A percentile compares a stretch with the other conserved stretches of the same genome.
Evolutionary conservation across 2,888 invertebrate genomes (phyloP).

Genomic region (Cantharis rufa): DNA sequence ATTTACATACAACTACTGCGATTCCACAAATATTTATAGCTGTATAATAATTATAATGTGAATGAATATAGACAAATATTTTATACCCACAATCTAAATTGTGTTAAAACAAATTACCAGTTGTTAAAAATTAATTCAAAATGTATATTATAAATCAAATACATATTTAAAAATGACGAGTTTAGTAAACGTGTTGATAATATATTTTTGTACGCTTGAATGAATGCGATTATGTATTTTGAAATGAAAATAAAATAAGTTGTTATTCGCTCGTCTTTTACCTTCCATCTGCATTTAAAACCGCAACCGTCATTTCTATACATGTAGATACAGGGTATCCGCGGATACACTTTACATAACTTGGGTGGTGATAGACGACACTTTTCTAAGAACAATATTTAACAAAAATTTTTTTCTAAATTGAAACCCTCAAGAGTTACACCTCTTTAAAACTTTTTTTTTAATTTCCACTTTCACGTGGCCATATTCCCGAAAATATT

Average conservation of each 20-base stretch:
- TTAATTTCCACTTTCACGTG: too few relatives aligned
- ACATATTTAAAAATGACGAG: slow-evolving; percentile 39
- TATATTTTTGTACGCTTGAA: slow-evolving; percentile 57
- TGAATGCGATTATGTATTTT: slow-evolving; percentile 52
- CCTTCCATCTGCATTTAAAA: background rate
- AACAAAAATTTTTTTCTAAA: too few relatives aligned
- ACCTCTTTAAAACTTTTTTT: too few relatives aligned
- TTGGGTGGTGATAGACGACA: too few relatives aligned
- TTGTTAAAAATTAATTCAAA: slow-evolving; percentile 41
- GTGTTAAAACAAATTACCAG: slow-evolving; percentile 28
- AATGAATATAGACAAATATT: slow-evolving; percentile 8
- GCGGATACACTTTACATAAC: too few relatives aligned
- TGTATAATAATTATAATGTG: background rate
- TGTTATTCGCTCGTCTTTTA: background rate
- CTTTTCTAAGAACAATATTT: too few relatives aligned
- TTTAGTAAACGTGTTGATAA: slow-evolving; percentile 52
- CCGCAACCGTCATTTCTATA: too few relatives aligned
- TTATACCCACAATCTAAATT: slow-evolving; percentile 34
- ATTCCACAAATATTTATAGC: slow-evolving; percentile 16
- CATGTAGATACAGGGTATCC: too few relatives aligned
- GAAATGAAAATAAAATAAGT: slow-evolving; percentile 32
- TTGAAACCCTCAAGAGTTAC: too few relatives aligned
- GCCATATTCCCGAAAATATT: too few relatives aligned
- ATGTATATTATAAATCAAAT: slow-evolving; percentile 42
- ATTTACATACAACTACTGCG: slow-evolving; percentile 6